Evolutionary conservation across 2,888 invertebrate genomes (phyloP), one percentile per base, ranked within the genome.

Genomic region (Dorcus hopei): DNA sequence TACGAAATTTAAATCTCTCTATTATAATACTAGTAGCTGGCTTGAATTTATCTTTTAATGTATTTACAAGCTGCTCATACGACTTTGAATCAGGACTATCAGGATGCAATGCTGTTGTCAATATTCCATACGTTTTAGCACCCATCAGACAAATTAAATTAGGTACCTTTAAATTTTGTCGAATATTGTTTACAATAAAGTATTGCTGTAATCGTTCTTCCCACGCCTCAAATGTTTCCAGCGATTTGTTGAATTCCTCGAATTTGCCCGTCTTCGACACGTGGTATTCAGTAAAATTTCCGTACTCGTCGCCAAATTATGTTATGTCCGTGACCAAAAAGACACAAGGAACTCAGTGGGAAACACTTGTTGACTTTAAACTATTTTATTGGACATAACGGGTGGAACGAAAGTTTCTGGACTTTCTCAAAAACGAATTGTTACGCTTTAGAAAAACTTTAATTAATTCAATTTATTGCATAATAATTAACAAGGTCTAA

Each of bases 1-100:
- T 49, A 11, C 57, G 19, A 50, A 57, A 60, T n/a, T 41, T 52
- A 11, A 40, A 50, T 9, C 50, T 26, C 40, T 50, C 50, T 19
- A 50, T 16, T 9, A 49, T 49, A 8, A 26, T 26, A 26, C n/a
- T 49, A 8, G 50, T 14, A 6, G 4, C 9, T 38, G 38, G 11
- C 40, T n/a, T 14, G 5, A n/a, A 50, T 23, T 50, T 50, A 9
- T 39, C 39, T 9, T 14, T 9, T 38, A 50, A 39, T 5, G 19
- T 39, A 3, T 11, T 11, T 11, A 50, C 38, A 40, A 26, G 9
- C 19, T 50, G 19, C 11, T n/a, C 9, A n/a, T 38, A 39, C n/a
- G 3, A 9, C 26, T n/a, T 23, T 47, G 19, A 16, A 33, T 33
- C 7, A 33, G 26, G 26, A 33, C 26, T 33, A 3, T 11, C 16